Base-by-base conservation (phyloP, 2,797 vertebrate genomes). In the Acrocephalus scirpaceus region DNA sequence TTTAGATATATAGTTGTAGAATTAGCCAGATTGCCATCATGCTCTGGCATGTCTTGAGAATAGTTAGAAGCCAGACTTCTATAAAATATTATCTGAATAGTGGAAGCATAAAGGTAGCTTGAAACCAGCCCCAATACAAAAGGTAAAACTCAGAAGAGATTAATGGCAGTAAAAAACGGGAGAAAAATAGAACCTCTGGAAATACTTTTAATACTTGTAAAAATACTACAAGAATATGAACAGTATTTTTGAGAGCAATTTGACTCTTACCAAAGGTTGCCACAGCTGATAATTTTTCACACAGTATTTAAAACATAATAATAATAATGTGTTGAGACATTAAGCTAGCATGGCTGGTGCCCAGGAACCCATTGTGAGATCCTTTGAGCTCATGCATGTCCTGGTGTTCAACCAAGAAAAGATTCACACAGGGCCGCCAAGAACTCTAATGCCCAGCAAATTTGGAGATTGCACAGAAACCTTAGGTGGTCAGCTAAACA, bases 401-500 rank as follows among this genome's bases (percentile, higher is more conserved):
- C 53, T 83, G 60, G 30, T 75, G 90, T 70, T 81, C 66, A 62
- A 90, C 47, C 64, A 86, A 83, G 61, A 61, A 86, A 69, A 90
- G 22, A 84, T 75, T 75, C 70, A 86, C 13, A 27, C 16, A 75
- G 79, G 62, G 79, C 54, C 78, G 79, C 92, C 91, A 94, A 92
- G 76, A 94, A 65, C 62, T 88, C 61, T 83, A 81, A 62, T 91
- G 72, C 30, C 50, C 38, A 38, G 44, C 42, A 92, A 79, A 88
- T 88, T 8, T 93, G 85, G 73, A 94, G 82, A 84, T 58, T 72
- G 60, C 50, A 83, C 66, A 92, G 70, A 88, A 83, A 72, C 65
- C 38, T 75, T 73, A 94, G 69, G 92, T 1, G 51, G 88, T 75
- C 70, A 92, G 44, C 66, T 95, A 95, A 94, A 96, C 69, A 92